A percentile compares a stretch with the other conserved stretches of the same genome.
Conservation (phyloP, 2,797 vertebrate species). For the Pangasius djambal region DNA sequence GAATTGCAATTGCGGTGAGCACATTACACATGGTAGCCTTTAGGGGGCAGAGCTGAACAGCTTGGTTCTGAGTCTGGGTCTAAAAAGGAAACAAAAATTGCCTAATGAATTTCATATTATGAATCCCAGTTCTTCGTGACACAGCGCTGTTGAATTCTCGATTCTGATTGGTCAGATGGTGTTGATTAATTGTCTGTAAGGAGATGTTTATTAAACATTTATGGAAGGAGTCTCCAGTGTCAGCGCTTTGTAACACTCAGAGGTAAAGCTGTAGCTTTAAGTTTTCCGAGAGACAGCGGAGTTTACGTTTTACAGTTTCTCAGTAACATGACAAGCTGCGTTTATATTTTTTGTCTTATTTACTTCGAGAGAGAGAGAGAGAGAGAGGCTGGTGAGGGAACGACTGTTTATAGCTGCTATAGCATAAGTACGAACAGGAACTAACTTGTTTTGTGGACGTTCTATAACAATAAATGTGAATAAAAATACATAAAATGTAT, state of each 20-base stretch:
- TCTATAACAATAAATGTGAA: not conserved
- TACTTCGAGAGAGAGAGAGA: not conserved
- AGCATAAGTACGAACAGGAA: not conserved
- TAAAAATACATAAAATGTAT: not conserved
- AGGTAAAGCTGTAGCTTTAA: not conserved
- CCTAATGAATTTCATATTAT: not conserved
- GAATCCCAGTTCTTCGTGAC: not conserved
- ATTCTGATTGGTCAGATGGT: not conserved
- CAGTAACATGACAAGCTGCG: not conserved
- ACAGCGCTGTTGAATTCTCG: not conserved
- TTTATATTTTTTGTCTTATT: not conserved
- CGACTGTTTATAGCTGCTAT: not conserved
- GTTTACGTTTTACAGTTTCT: not conserved
- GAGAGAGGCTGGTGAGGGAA: not conserved
- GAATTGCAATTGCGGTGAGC: too few species aligned
- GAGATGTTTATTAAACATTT: not conserved
- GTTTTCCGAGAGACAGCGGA: not conserved
- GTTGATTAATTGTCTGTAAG: not conserved
- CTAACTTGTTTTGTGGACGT: not conserved
- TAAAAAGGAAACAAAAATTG: not conserved
- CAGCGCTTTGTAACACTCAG: not conserved
- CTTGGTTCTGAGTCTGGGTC: not conserved
- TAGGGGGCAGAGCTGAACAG: not conserved
- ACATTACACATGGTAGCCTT: not conserved
- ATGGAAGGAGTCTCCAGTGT: not conserved